Evolutionary conservation across 2,797 vertebrate species (phyloP).

Genomic region (Scomberomorus guttatus): DNA sequence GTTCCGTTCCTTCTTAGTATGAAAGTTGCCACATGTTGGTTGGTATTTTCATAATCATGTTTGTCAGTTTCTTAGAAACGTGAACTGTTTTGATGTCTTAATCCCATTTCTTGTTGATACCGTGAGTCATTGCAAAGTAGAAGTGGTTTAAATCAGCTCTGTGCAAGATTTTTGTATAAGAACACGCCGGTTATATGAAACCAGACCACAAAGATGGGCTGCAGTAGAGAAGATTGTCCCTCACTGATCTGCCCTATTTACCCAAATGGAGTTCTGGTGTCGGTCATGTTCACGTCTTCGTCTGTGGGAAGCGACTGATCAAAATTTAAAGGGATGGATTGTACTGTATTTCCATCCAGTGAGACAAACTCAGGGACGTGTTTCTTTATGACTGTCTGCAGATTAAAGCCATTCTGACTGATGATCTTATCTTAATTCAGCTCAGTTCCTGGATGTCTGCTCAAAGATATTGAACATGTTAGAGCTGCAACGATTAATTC

Average conservation of each 20-base stretch:
- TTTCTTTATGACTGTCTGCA: neutral
- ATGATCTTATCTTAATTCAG: neutral
- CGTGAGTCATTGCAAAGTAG: slow-evolving; percentile 10
- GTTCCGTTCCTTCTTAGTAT: slow-evolving; percentile 9
- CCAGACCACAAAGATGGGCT: neutral
- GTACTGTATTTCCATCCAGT: slow-evolving; percentile 18
- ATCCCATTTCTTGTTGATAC: neutral
- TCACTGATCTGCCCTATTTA: slow-evolving; percentile 21
- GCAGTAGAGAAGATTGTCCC: slow-evolving; percentile 3
- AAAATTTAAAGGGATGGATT: slow-evolving; percentile 39
- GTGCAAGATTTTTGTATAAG: neutral
- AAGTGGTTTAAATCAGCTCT: slow-evolving; percentile 39
- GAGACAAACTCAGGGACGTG: neutral
- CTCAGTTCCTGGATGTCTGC: neutral
- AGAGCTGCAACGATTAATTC: too few species aligned
- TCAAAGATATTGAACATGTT: neutral
- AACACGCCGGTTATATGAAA: slow-evolving; percentile 9
- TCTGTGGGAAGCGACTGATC: slow-evolving; percentile 36
- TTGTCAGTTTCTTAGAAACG: neutral
- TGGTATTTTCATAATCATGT: slow-evolving; percentile 12
- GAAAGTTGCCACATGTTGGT: neutral
- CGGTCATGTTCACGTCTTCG: slow-evolving; percentile 12
- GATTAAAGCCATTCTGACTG: neutral
- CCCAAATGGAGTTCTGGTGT: slow-evolving; percentile 40
- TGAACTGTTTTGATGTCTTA: neutral